A percentile compares a stretch with the other conserved stretches of the same genome.
Evolutionary conservation across 2,113 vertebrate genomes (phyloP).

Genomic region (Corvus moneduloides): DNA sequence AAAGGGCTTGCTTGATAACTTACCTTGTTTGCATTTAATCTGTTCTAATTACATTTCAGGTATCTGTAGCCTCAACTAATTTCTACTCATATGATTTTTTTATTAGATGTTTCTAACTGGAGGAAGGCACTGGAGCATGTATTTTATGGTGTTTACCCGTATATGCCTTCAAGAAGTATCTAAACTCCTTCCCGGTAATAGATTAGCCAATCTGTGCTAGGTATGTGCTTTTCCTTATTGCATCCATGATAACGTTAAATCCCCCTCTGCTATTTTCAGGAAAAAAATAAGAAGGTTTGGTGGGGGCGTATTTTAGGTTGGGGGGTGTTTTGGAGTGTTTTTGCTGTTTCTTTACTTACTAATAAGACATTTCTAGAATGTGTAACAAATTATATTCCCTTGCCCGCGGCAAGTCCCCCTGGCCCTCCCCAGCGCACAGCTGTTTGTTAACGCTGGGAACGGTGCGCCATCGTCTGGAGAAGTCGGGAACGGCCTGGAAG

Average conservation of each 20-base stretch:
- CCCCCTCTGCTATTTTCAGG: neutral
- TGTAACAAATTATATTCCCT: fast-evolving
- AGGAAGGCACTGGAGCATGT: neutral
- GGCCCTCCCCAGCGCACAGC: fast-evolving
- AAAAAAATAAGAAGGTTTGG: neutral
- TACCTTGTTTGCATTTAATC: neutral
- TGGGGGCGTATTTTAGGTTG: neutral
- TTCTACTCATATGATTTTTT: neutral
- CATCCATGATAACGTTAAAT: neutral
- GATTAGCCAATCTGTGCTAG: neutral
- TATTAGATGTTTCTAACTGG: neutral
- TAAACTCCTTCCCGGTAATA: neutral
- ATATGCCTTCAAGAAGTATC: neutral
- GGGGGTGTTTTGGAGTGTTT: neutral
- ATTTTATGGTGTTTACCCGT: neutral
- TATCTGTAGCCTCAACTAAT: neutral
- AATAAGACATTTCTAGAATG: neutral
- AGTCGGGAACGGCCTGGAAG: neutral
- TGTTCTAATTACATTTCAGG: neutral
- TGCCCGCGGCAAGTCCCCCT: fast-evolving
- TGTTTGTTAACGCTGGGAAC: neutral
- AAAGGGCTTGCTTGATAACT: neutral
- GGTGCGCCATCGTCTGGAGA: neutral
- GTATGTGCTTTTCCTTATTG: neutral
- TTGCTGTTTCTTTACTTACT: neutral